Base-by-base conservation (phyloP, 2,888 invertebrate species). In the Fissipunctia ypsillon region DNA sequence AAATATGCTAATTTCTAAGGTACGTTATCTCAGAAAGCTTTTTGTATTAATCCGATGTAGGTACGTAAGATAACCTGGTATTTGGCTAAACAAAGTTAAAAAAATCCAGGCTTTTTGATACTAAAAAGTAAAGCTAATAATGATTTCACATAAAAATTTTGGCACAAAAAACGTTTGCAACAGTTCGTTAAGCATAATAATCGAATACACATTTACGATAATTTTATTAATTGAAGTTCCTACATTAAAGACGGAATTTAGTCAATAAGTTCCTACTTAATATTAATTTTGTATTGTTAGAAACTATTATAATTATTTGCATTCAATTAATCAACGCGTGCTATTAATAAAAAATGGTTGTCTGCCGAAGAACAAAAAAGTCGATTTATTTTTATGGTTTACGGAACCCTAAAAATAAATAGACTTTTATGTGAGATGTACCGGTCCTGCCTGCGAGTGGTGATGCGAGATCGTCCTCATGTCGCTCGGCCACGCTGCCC, bases 141-240 rank as follows among this genome's bases (percentile, higher is more conserved):
- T 52, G 84, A 76, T 82, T 84, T 80, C 72, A 73, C 84, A 73
- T 70, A 57, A 61, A 81, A 69, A 67, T 80, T 73, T 73, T 71
- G 35, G 50, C 35, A 71, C 64, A 74, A 72, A 84, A 75, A 81
- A 66, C 4, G 68, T 74, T 84, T 80, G 80, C 84, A 74, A 74
- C 74, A 83, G 73, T 83, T 45, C 52, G n/a, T 64, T 64, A 73
- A 52, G 67, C 69, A 83, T 41, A 57, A 66, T 73, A 78, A 63
- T 65, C 43, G 57, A 69, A 70, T 71, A 38, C 38, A 67, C 64
- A 68, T 65, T 68, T 60, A 35, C 35, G 22, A 14, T 52, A 22
- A 41, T 75, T 52, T 71, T 25, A 31, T 31, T 38, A 59, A 41
- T 57, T 45, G 38, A 45, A 38, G 12, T 28, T n/a, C n/a, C 2